Percentiles rank a stretch among this genome's conserved stretches.
Evolutionary conservation across 2,113 vertebrate genomes (phyloP).

Genomic region (Anguilla rostrata): DNA sequence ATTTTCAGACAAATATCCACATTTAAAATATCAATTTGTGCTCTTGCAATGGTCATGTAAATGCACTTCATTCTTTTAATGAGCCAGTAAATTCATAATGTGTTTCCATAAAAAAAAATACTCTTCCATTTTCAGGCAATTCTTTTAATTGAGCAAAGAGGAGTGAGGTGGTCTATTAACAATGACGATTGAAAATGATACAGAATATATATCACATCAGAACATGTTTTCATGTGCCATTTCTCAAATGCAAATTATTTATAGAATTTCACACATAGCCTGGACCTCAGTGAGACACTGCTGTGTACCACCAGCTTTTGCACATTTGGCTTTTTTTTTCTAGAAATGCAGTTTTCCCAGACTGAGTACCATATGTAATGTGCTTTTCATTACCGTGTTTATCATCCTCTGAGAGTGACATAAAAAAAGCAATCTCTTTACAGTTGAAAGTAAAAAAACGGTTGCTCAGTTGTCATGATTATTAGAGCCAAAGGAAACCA

Average conservation of each 20-base stretch:
- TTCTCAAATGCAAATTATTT: neutral
- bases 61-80: neutral
- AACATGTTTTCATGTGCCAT: neutral
- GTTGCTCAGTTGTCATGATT: neutral
- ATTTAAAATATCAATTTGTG: neutral
- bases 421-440: neutral
- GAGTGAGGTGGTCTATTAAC: neutral
- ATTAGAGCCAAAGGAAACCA: neutral
- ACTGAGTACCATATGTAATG: neutral
- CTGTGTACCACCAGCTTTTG: neutral
- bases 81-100: neutral
- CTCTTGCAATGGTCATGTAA: neutral
- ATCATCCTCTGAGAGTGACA: neutral
- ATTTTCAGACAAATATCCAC: neutral
- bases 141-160: neutral
- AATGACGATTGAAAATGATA: neutral
- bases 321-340: neutral
- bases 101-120: constrained; percentile 1
- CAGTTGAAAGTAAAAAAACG: neutral
- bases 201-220: neutral
- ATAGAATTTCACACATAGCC: neutral
- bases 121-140: neutral
- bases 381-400: neutral
- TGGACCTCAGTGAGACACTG: neutral
- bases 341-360: neutral